phyloP scores from a whole-genome alignment of 2,113 vertebrate genomes.

The Chauna torquata region DNA sequence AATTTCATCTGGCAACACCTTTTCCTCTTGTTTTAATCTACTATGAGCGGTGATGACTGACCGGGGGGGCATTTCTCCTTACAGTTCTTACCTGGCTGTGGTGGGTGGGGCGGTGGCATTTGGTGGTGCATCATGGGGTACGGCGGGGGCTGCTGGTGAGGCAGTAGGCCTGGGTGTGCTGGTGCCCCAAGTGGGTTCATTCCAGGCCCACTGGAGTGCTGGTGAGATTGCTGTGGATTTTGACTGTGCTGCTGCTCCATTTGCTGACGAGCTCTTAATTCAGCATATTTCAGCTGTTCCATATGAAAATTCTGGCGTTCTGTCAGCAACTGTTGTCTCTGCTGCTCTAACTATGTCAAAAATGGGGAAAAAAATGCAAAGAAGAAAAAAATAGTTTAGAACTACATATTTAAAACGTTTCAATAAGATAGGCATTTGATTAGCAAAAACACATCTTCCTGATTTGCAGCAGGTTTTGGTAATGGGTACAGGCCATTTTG shows the following conservation, averaged over 20 bases:
- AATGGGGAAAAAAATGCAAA: background rate
- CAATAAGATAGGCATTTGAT: too few relatives aligned
- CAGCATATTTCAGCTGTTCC: conserved; percentile 98
- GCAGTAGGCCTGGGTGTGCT: conserved; percentile 79
- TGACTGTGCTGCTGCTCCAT: conserved; percentile 93
- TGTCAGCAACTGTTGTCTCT: conserved; percentile 94
- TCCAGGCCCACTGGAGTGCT: conserved; percentile 72
- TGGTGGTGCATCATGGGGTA: conserved; percentile 92
- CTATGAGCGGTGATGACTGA: fast-evolving
- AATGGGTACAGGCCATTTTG: background rate
- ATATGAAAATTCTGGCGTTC: conserved; percentile 98
- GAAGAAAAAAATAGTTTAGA: fast-evolving
- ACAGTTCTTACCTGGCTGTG: conserved; percentile 83
- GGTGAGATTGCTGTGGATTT: conserved; percentile 72
- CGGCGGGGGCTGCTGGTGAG: conserved; percentile 85
- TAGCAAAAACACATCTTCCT: background rate
- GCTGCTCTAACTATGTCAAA: conserved; percentile 88
- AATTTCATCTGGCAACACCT: fast-evolving
- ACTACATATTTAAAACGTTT: fast-evolving
- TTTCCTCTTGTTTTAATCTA: background rate
- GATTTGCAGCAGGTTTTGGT: background rate
- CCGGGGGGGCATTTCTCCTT: fast-evolving
- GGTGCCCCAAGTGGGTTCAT: conserved; percentile 71
- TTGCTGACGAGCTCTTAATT: conserved; percentile 94
- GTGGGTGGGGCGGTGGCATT: conserved; percentile 90